Evolutionary conservation across 2,113 vertebrate species (phyloP), one percentile per base, ranked within the genome.

Genomic region (Siniperca knerii): DNA sequence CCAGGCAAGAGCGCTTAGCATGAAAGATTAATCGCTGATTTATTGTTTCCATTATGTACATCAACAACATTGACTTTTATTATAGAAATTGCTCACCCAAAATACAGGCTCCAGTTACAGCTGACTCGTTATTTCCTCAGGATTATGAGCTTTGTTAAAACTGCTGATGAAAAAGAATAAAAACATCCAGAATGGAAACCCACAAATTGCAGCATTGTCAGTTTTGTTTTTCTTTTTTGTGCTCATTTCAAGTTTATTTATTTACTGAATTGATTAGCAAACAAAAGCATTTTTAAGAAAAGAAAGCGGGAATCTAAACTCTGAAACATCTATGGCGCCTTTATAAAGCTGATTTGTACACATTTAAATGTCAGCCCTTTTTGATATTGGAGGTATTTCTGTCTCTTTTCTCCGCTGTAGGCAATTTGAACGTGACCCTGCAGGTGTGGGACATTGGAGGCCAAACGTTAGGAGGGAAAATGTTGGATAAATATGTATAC

Each of bases 371-470:
- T 66, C 11, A 48, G 44, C 37, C 6, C 1, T 52, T 50, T 67
- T 62, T 52, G 13, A 81, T 58, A 50, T 75, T 52, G 3, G n/a
- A 46, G 1, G 13, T 75, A 3, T 40, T 74, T 23, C 84, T 71
- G 90, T 16, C 5, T 87, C 23, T 82, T 79, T 92, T 91, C 90
- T 79, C 89, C 81, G 86, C 93, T 58, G 9, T 88, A 99, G 98
- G 98, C 84, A 99, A 98, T 92, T 72, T 98, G 94, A 99, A 99
- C 69, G 98, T 98, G 91, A 98, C 98, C 69, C 96, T 99, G 92
- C 98, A 99, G 95, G 97, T 99, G 79, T 99, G 98, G 98, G 98
- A 99, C 93, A 99, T 99, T 50, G 98, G 98, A 77, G 98, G 98
- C 42, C 98, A 99, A 96, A 98, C 98, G 0, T 96, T 99, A 89